Conservation (phyloP, 1,140 invertebrate genomes). For the Calycopis cecrops region DNA sequence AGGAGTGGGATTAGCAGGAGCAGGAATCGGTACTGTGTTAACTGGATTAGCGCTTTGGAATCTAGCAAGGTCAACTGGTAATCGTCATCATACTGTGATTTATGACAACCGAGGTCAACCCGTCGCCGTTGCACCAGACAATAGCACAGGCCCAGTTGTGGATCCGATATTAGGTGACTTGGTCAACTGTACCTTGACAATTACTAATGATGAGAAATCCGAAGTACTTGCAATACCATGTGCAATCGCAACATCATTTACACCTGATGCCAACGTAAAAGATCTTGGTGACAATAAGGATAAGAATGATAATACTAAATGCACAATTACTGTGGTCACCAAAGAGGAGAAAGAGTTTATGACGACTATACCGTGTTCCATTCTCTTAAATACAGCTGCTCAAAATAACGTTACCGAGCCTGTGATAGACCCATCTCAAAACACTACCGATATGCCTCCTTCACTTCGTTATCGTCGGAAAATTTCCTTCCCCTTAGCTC, state of each 20-base stretch:
- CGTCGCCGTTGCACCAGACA: conserved; percentile 55
- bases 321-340: conserved; percentile 61
- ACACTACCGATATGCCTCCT: conserved; percentile 20
- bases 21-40: conserved; percentile 64
- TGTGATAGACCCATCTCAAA: conserved; percentile 25
- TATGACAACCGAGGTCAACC: conserved; percentile 63
- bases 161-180: conserved; percentile 67
- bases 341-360: conserved; percentile 61
- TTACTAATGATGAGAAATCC: conserved; percentile 52
- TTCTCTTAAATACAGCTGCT: conserved; percentile 56
- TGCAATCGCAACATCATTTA: conserved; percentile 70
- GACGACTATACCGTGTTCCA: conserved; percentile 69
- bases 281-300: conserved; percentile 37
- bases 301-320: conserved; percentile 55
- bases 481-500: too few relatives aligned
- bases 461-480: too few relatives aligned
- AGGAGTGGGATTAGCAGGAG: conserved; percentile 61
- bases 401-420: conserved; percentile 67
- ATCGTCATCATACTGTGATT: conserved; percentile 60
- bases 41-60: conserved; percentile 72
- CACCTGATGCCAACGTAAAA: conserved; percentile 58
- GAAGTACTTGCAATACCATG: conserved; percentile 69
- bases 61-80: conserved; percentile 63
- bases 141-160: conserved; percentile 38
- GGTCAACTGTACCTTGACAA: conserved; percentile 66